Conservation (phyloP, 2,888 invertebrate species). For the Ganaspis brasiliensis region DNA sequence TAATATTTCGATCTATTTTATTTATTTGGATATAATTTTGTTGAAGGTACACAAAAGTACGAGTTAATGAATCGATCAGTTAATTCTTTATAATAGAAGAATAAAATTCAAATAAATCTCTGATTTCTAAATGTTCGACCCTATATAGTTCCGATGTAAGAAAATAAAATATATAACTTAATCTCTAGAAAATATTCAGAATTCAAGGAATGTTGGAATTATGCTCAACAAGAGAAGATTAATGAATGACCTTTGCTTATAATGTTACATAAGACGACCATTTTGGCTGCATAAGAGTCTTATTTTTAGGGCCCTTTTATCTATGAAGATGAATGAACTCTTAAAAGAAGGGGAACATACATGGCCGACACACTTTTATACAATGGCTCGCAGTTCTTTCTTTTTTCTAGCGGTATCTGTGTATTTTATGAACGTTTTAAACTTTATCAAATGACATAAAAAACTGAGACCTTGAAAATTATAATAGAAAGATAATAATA, state of each 20-base stretch:
- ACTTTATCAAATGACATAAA: too few relatives aligned
- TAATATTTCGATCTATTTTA: too few relatives aligned
- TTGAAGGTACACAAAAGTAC: background rate
- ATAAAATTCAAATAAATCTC: constrained; percentile 8
- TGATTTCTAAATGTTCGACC: background rate
- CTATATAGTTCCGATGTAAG: constrained; percentile 15
- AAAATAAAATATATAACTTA: constrained; percentile 30
- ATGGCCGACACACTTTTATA: constrained; percentile 11
- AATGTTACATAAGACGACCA: constrained; percentile 25
- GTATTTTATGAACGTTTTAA: too few relatives aligned
- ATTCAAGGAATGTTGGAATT: constrained; percentile 33
- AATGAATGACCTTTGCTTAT: constrained; percentile 34
- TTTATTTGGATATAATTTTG: too few relatives aligned
- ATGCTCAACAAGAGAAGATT: constrained; percentile 13
- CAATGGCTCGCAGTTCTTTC: constrained; percentile 10
- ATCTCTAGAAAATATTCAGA: constrained; percentile 14
- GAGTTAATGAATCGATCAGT: background rate
- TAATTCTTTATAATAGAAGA: background rate
- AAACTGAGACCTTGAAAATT: too few relatives aligned
- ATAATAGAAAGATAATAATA: too few relatives aligned
- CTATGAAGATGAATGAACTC: constrained; percentile 34
- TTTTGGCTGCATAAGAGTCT: constrained; percentile 19
- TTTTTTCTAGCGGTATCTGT: background rate
- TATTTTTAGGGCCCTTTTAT: constrained; percentile 8
- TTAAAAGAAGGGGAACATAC: constrained; percentile 17